A percentile compares a stretch with the other conserved stretches of the same genome.
These are phyloP conservation scores for Apus apus DNA, from an alignment of 2,113 vertebrate species.

Conservation along the genomic window DNA sequence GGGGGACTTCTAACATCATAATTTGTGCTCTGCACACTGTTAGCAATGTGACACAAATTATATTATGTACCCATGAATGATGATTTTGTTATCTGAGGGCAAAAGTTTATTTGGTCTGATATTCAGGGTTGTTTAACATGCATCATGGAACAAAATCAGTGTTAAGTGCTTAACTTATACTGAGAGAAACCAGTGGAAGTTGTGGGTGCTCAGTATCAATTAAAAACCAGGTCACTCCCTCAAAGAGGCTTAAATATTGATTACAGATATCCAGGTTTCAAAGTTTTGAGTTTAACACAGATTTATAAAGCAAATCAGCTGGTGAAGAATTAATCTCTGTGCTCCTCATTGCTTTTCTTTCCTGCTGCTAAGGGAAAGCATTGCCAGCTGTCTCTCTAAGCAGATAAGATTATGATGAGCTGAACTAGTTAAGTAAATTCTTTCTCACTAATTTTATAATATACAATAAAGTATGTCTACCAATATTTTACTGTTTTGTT, in stretches of 20 bases:
- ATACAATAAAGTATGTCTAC: conserved; percentile 19
- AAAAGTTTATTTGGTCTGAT: background rate
- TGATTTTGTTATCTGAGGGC: background rate
- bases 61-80: background rate
- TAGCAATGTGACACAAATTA: background rate
- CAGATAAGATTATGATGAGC: conserved; percentile 17
- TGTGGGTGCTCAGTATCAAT: background rate
- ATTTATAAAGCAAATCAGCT: background rate
- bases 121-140: background rate
- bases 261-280: background rate
- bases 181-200: background rate
- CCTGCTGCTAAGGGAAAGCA: background rate
- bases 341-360: background rate
- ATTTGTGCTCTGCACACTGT: background rate
- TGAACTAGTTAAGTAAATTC: background rate
- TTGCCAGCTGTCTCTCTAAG: background rate
- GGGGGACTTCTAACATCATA: background rate
- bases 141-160: background rate
- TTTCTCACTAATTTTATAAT: conserved; percentile 58
- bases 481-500: conserved; percentile 48
- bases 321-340: background rate
- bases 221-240: background rate
- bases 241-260: background rate
- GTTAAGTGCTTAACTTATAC: background rate
- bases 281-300: background rate